A percentile compares a stretch with the other conserved stretches of the same genome.
Conservation (phyloP, 2,797 vertebrate species). For the Carcharodon carcharias region DNA sequence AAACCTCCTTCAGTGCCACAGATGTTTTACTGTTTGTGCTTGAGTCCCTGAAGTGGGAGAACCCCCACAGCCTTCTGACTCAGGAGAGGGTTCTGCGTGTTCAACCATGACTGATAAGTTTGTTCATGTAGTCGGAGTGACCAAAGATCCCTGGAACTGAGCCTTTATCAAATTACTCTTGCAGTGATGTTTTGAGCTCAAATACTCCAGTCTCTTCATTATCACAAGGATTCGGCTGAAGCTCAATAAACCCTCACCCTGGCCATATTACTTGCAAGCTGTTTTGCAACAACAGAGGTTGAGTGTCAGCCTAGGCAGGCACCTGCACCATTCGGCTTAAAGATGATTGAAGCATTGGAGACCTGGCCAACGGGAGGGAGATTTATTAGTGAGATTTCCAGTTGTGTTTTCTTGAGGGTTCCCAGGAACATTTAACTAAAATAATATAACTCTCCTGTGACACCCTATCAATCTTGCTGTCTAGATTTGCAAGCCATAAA, state of each 20-base stretch:
- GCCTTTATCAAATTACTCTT: neutral
- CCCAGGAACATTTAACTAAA: neutral
- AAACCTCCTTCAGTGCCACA: no score
- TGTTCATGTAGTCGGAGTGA: no score
- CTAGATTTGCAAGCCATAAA: neutral
- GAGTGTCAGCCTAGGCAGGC: neutral
- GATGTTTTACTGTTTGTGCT: no score
- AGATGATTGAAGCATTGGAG: neutral
- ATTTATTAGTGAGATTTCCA: neutral
- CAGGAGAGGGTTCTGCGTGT: no score
- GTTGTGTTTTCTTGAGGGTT: neutral
- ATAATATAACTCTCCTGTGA: neutral
- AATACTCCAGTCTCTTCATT: neutral
- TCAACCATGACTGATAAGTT: no score
- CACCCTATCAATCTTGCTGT: neutral
- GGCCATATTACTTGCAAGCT: neutral
- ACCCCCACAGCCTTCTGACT: no score
- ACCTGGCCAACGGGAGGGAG: neutral
- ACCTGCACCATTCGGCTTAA: neutral
- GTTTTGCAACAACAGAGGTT: neutral
- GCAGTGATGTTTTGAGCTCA: neutral
- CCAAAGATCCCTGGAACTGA: no score
- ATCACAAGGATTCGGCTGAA: neutral
- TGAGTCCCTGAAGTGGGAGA: no score
- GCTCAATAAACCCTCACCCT: neutral